Conservation (phyloP, 2,888 invertebrate species). For the Clepsis dumicolana region DNA sequence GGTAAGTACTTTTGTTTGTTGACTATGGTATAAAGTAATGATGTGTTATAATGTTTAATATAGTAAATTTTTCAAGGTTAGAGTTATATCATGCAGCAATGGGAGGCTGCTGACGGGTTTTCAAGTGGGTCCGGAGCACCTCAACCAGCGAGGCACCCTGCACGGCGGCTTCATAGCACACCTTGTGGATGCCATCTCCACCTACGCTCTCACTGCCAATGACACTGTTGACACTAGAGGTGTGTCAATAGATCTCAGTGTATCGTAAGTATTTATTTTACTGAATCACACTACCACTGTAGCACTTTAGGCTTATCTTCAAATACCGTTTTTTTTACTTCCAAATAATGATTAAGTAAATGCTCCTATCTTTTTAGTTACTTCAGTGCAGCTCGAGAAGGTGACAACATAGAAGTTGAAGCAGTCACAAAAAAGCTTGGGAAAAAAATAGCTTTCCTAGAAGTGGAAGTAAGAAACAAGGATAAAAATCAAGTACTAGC, state of each 20-base stretch:
- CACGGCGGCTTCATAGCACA: slow-evolving; percentile 96
- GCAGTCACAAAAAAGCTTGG: slow-evolving; percentile 92
- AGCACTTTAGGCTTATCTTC: too few relatives aligned
- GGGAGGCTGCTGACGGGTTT: slow-evolving; percentile 92
- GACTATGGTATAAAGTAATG: too few relatives aligned
- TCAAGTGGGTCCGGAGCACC: slow-evolving; percentile 90
- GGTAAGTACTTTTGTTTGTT: too few relatives aligned
- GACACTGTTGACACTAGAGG: slow-evolving; percentile 88
- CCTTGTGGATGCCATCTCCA: slow-evolving; percentile 90
- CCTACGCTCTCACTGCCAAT: slow-evolving; percentile 91
- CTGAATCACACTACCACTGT: too few relatives aligned
- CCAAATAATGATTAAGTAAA: neutral
- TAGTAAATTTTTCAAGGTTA: slow-evolving; percentile 72
- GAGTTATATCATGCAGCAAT: slow-evolving; percentile 84
- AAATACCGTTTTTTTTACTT: too few relatives aligned
- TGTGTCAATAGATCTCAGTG: slow-evolving; percentile 93
- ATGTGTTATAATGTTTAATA: neutral
- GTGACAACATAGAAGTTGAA: slow-evolving; percentile 92
- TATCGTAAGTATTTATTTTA: slow-evolving; percentile 91
- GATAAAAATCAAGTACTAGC: slow-evolving; percentile 90
- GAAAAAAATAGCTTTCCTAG: slow-evolving; percentile 92
- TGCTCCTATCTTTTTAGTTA: slow-evolving; percentile 85
- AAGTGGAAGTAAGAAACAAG: slow-evolving; percentile 92
- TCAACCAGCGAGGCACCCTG: slow-evolving; percentile 90
- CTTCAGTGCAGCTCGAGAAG: slow-evolving; percentile 90